Base-by-base conservation (phyloP, 2,797 vertebrate species). In the Phalloptychus januarius region DNA sequence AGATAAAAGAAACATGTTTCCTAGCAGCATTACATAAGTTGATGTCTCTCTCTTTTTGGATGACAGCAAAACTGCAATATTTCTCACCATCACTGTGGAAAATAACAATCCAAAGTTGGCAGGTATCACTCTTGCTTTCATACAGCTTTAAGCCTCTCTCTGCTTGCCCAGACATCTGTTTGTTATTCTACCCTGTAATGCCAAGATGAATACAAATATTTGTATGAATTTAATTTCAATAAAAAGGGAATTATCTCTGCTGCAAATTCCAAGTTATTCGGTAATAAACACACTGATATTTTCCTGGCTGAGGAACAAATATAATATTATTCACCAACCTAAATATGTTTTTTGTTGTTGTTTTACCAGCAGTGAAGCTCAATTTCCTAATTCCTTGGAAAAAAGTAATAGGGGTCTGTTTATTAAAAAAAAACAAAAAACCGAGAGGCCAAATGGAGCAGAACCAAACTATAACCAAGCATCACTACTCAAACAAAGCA, bases 311-410 rank as follows among this genome's bases (percentile, higher is more conserved):
- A 15, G 23, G 28, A 58, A 16, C n/a, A 58, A 58, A 93, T 85
- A 83, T 88, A 85, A 94, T 94, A 92, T 92, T 88, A 85, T 85
- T 79, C 76, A 78, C 83, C 92, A 92, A 87, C 92, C 92, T 92
- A 90, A 78, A 63, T 63, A 3, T 11, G 23, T 10, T 54, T 54
- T 54, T 54, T 16, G 15, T 93, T 94, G 0, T 31, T 56, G 25
- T 92, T 94, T 92, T 36, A 85, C 65, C 38, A 18, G 15, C 84
- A 79, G 80, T 40, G 36, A 89, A 91, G 91, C 87, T 89, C 83
- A 79, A 88, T 82, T 92, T 85, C 87, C 82, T 45, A 31, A 50
- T 84, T 86, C 86, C 81, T 83, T 81, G 58, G 72, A 84, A 81
- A 72, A 42, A 46, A n/a, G 78, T 75, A 76, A 86, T 70, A 76